Percentiles rank a stretch among this genome's conserved stretches.
Evolutionary conservation across 2,888 invertebrate species (phyloP).

Genomic region (Xylocampa areola): DNA sequence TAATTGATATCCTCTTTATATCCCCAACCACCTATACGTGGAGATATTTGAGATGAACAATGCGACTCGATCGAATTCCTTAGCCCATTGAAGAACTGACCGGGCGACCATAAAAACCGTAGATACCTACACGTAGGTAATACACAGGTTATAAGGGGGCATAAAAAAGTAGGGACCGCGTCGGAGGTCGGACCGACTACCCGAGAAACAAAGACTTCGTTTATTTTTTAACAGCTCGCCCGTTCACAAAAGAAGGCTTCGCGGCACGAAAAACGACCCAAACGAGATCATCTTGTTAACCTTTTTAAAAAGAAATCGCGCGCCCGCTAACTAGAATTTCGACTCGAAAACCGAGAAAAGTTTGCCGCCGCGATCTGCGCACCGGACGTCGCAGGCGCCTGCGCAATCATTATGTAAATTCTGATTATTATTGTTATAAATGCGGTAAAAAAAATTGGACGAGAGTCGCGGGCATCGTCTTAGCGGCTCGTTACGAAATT

Average conservation of each 20-base stretch:
- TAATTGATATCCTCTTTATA: conserved; percentile 74
- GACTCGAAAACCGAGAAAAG: conserved; percentile 88
- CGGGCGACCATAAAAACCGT: conserved; percentile 88
- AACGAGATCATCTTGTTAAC: conserved; percentile 89
- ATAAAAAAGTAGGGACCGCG: conserved; percentile 89
- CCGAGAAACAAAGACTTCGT: conserved; percentile 90
- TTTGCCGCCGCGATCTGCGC: conserved; percentile 72
- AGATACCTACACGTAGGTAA: conserved; percentile 90
- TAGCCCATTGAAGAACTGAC: conserved; percentile 89
- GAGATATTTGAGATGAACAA: conserved; percentile 79
- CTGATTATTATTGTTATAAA: conserved; percentile 76
- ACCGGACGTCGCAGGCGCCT: conserved; percentile 84
- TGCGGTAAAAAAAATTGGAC: conserved; percentile 72
- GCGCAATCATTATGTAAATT: conserved; percentile 87
- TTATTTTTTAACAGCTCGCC: conserved; percentile 90
- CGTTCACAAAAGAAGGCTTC: conserved; percentile 88
- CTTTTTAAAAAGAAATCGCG: conserved; percentile 89
- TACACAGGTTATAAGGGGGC: conserved; percentile 89
- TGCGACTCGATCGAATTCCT: conserved; percentile 89
- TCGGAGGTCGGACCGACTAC: conserved; percentile 89
- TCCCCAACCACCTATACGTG: conserved; percentile 69
- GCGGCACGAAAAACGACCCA: conserved; percentile 87
- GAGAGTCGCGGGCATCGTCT: conserved; percentile 70
- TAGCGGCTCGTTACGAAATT: conserved; percentile 73
- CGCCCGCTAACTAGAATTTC: conserved; percentile 88